phyloP scores from a whole-genome alignment of 1,140 invertebrate species.

The Drosophila lowei region DNA sequence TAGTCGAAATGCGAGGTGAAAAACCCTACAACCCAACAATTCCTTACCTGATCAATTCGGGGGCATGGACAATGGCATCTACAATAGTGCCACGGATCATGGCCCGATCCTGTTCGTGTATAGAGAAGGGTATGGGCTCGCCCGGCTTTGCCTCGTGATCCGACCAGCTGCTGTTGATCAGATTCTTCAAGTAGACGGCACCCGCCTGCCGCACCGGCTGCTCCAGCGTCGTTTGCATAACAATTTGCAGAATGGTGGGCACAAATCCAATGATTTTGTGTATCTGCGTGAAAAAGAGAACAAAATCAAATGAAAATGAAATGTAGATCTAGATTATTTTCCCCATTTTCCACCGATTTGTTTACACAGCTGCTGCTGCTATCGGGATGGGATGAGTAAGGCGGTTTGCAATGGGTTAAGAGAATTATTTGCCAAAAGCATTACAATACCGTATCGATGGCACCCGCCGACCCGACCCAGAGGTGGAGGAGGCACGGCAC shows the following conservation, averaged over 20 bases:
- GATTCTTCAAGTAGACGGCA: slow-evolving; percentile 98
- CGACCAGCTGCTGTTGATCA: slow-evolving; percentile 94
- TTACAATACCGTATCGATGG: slow-evolving; percentile 21
- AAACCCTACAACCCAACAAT: too few relatives aligned
- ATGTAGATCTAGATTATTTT: too few relatives aligned
- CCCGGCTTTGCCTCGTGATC: slow-evolving; percentile 92
- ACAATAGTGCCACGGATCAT: slow-evolving; percentile 97
- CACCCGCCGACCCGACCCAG: slow-evolving; percentile 2
- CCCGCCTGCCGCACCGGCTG: slow-evolving; percentile 97
- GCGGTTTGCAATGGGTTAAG: not conserved
- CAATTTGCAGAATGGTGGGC: slow-evolving; percentile 95
- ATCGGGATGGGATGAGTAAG: slow-evolving; percentile 38
- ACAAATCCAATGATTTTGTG: slow-evolving; percentile 98
- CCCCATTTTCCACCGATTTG: slow-evolving; percentile 23
- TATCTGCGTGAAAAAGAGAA: slow-evolving; percentile 85
- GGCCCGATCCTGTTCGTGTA: slow-evolving; percentile 98
- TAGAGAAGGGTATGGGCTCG: slow-evolving; percentile 90
- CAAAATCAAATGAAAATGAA: slow-evolving; percentile 3
- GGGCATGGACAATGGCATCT: slow-evolving; percentile 96
- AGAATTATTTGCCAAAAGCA: not conserved
- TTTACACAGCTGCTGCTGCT: slow-evolving; percentile 63
- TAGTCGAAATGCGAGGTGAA: not conserved
- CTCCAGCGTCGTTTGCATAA: slow-evolving; percentile 94
- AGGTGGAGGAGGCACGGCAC: not conserved
- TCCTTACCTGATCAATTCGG: slow-evolving; percentile 91